These are phyloP conservation scores for Stenichneumon culpator DNA, from an alignment of 2,888 invertebrate species.

Conservation along the genomic window DNA sequence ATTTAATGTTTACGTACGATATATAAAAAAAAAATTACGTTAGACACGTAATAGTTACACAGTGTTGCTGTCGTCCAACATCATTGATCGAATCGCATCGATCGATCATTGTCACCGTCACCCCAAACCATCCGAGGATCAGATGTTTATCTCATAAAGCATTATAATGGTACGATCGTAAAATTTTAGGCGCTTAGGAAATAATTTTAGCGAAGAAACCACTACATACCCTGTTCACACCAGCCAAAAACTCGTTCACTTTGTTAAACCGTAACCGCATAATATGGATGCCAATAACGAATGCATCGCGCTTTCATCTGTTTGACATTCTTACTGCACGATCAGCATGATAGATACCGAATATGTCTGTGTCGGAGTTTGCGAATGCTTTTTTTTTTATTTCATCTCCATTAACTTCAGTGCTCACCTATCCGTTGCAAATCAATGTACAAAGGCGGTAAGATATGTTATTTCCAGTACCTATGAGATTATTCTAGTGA, in stretches of 20 bases:
- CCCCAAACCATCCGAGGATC: slow-evolving; percentile 7
- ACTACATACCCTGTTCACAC: slow-evolving; percentile 4
- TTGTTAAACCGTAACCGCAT: slow-evolving; percentile 7
- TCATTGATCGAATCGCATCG: slow-evolving; percentile 3
- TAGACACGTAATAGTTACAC: slow-evolving; percentile 1
- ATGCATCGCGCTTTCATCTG: slow-evolving; percentile 71
- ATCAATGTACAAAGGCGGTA: slow-evolving; percentile 10
- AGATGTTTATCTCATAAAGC: slow-evolving; percentile 2
- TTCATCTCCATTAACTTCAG: slow-evolving; percentile 7
- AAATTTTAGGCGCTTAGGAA: slow-evolving; percentile 14
- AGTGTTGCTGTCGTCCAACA: neutral
- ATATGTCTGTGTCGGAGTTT: slow-evolving; percentile 44
- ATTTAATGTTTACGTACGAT: slow-evolving; percentile 2
- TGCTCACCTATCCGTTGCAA: neutral
- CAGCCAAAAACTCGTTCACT: slow-evolving; percentile 9
- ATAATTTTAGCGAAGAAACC: slow-evolving; percentile 3
- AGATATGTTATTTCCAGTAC: neutral
- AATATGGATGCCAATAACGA: slow-evolving; percentile 71
- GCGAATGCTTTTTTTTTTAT: slow-evolving; percentile 46
- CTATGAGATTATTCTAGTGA: neutral
- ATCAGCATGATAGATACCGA: slow-evolving; percentile 69
- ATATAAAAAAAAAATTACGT: neutral
- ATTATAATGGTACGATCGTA: slow-evolving; percentile 1
- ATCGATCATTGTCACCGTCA: slow-evolving; percentile 8
- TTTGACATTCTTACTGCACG: slow-evolving; percentile 60